A percentile compares a stretch with the other conserved stretches of the same genome.
Conservation (phyloP, 2,113 vertebrate genomes). For the Numenius arquata region DNA sequence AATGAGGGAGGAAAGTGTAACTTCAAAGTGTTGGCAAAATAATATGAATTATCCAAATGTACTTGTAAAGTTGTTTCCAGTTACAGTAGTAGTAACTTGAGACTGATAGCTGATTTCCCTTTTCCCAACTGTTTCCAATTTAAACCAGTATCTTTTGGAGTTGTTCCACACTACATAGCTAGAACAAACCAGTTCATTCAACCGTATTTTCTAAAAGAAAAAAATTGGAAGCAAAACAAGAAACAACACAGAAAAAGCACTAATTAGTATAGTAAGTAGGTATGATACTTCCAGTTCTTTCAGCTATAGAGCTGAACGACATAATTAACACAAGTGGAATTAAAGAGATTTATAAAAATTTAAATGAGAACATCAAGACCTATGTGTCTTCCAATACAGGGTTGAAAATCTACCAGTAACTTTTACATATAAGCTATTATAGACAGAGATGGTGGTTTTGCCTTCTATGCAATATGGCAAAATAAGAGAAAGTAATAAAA, state of each 20-base stretch:
- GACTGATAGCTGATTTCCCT: conserved; percentile 29
- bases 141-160: conserved; percentile 43
- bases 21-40: conserved; percentile 60
- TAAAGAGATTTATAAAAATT: not conserved
- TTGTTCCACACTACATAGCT: not conserved
- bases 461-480: not conserved
- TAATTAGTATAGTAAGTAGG: not conserved
- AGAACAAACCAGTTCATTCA: not conserved
- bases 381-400: not conserved
- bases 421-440: not conserved
- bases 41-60: conserved; percentile 37
- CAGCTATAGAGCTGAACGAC: not conserved
- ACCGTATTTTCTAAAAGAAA: not conserved
- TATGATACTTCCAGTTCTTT: not conserved
- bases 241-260: not conserved
- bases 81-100: conserved; percentile 51
- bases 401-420: not conserved
- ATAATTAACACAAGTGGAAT: not conserved
- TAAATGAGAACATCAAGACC: not conserved
- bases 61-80: conserved; percentile 55
- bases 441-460: not conserved
- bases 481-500: conserved; percentile 11
- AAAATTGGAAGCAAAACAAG: not conserved
- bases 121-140: conserved; percentile 41
- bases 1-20: not conserved